A percentile compares a stretch with the other conserved stretches of the same genome.
phyloP scores from a whole-genome alignment of 2,113 vertebrate species.

The Brienomyrus brachyistius region DNA sequence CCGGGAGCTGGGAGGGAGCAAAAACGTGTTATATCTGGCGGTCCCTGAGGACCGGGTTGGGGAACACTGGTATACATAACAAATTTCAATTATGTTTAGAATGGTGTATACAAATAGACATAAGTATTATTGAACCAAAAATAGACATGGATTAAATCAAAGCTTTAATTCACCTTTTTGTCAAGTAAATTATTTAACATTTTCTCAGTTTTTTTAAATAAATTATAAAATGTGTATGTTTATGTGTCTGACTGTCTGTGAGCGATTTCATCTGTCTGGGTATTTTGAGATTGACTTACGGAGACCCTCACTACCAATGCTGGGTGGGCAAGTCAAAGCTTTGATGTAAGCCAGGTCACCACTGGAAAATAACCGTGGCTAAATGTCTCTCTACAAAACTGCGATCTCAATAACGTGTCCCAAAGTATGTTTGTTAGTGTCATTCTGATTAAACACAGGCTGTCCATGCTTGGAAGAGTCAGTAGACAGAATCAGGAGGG shows the following conservation, averaged over 20 bases:
- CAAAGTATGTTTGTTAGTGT: slow-evolving; percentile 2
- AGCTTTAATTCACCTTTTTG: slow-evolving; percentile 13
- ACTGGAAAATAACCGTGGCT: slow-evolving; percentile 12
- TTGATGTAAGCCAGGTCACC: slow-evolving; percentile 7
- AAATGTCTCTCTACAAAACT: not conserved
- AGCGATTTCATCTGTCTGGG: not conserved
- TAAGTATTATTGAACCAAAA: slow-evolving; percentile 13
- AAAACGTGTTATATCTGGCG: not conserved
- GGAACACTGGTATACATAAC: not conserved
- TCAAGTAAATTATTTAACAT: not conserved
- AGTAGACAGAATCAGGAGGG: slow-evolving; percentile 6
- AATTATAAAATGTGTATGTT: not conserved
- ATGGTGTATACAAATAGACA: slow-evolving; percentile 17
- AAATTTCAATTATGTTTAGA: not conserved
- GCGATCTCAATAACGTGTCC: not conserved
- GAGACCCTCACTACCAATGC: not conserved
- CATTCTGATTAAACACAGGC: not conserved
- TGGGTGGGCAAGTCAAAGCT: not conserved
- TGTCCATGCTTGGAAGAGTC: not conserved
- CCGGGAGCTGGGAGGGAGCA: not conserved
- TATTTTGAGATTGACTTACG: not conserved
- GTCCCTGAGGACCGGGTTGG: not conserved
- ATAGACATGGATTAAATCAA: slow-evolving; percentile 10
- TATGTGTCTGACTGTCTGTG: not conserved
- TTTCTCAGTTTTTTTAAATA: not conserved